Base-by-base conservation (phyloP, 2,888 invertebrate species). In the Heteropelma amictum region DNA sequence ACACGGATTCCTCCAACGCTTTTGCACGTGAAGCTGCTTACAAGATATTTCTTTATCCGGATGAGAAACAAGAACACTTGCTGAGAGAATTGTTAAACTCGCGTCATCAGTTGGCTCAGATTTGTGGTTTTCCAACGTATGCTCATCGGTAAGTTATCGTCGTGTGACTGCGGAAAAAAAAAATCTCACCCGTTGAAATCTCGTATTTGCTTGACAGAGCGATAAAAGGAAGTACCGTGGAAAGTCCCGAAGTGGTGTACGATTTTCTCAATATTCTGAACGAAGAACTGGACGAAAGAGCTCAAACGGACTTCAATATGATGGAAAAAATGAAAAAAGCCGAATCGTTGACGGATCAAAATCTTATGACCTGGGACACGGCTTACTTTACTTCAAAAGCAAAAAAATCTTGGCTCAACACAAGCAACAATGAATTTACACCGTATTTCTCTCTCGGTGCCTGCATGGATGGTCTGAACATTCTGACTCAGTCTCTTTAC, bases 401-500 rank as follows among this genome's bases (percentile, higher is more conserved):
- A 0, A 95, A 95, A 87, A 92, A 92, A 0, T 92, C 93, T 72
- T 91, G 94, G 84, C 90, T 96, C 0, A 92, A 94, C 72, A 93
- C 93, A 0, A 93, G 93, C 8, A 92, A 93, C 63, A 91, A 93
- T 3, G 95, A 96, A 82, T 95, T 94, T 83, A 92, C 94, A 42
- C 96, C 95, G 1, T 98, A 95, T 89, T 97, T 97, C 89, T 98
- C 96, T 8, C 91, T 99, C 0, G 98, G 98, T 0, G 93, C 95
- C 5, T 98, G 98, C 84, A 98, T 99, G 97, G 98, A 98, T 84
- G 99, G 99, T 0, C 90, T 99, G n/a, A 96, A 96, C 87, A 92
- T 94, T 86, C 89, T 99, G n/a, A 95, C 97, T 79, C 92, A 94
- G 76, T 92, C 93, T 19, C 90, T 99, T 3, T 98, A 95, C 84